Conservation (phyloP, 2,797 vertebrate genomes). For the Anolis apletophallus region DNA sequence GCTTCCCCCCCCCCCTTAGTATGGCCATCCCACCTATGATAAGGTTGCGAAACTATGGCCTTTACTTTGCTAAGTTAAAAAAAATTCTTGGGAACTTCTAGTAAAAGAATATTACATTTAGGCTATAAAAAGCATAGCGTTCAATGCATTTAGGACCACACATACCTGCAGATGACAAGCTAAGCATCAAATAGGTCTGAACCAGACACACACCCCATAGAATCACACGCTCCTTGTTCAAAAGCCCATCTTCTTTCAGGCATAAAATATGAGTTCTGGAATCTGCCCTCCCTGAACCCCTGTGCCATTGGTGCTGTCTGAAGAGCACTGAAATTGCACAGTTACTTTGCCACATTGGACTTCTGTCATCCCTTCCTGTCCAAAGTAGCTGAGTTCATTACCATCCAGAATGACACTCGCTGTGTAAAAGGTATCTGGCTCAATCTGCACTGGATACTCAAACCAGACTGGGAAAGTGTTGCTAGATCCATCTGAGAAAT, state of each 20-base stretch:
- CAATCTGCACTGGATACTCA: slow-evolving; percentile 97
- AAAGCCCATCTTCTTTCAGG: slow-evolving; percentile 77
- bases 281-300: slow-evolving; percentile 98
- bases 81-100: slow-evolving; percentile 62
- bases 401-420: slow-evolving; percentile 96
- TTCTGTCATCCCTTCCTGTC: slow-evolving; percentile 98
- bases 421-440: slow-evolving; percentile 97
- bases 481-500: slow-evolving; percentile 97
- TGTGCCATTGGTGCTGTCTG: slow-evolving; percentile 97
- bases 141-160: slow-evolving; percentile 63
- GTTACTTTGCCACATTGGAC: slow-evolving; percentile 98
- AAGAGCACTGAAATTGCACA: slow-evolving; percentile 98
- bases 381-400: slow-evolving; percentile 96
- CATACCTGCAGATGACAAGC: slow-evolving; percentile 69
- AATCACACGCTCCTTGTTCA: slow-evolving; percentile 39
- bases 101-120: slow-evolving; percentile 72
- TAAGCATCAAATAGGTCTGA: slow-evolving; percentile 63
- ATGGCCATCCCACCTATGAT: slow-evolving; percentile 25
- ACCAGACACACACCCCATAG: slow-evolving; percentile 48
- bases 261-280: slow-evolving; percentile 97
- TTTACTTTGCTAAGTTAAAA: slow-evolving; percentile 54
- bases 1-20: slow-evolving; percentile 18
- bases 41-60: slow-evolving; percentile 38
- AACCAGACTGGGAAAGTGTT: slow-evolving; percentile 98
- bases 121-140: slow-evolving; percentile 65